phyloP scores from a whole-genome alignment of 1,140 invertebrate genomes.

The Brachionus manjavacas region DNA sequence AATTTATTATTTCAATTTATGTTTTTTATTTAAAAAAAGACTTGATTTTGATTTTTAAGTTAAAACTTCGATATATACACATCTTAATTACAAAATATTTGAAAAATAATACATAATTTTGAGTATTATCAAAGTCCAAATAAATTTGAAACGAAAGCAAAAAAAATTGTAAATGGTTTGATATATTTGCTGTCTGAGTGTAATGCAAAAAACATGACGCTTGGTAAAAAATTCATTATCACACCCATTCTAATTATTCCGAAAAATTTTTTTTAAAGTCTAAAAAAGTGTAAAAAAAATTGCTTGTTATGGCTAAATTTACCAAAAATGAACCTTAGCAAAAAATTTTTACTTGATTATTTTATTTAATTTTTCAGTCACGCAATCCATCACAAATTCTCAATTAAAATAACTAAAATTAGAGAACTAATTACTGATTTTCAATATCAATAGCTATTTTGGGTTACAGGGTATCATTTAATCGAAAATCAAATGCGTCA shows the following conservation, averaged over 20 bases:
- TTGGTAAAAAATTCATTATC: neutral
- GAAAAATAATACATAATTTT: neutral
- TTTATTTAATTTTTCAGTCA: neutral
- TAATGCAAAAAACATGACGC: neutral
- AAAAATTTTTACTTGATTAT: neutral
- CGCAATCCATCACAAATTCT: neutral
- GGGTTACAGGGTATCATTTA: too few relatives aligned
- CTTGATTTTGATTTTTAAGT: too few relatives aligned
- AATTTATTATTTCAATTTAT: too few relatives aligned
- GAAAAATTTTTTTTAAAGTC: neutral
- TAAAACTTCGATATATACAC: too few relatives aligned
- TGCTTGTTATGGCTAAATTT: neutral
- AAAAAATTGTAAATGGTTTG: neutral
- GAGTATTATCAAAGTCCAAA: neutral
- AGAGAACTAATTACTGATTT: too few relatives aligned
- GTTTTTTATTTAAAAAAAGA: too few relatives aligned
- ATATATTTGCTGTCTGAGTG: neutral
- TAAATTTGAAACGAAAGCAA: neutral
- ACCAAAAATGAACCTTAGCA: neutral
- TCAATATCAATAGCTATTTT: too few relatives aligned
- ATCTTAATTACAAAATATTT: too few relatives aligned
- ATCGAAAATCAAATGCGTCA: neutral
- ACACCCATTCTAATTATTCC: neutral
- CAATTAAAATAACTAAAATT: too few relatives aligned
- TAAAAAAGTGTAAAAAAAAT: too few relatives aligned